These are phyloP conservation scores for Phacellophora camtschatica DNA, from an alignment of 30 jellyfish, hydroid and myxozoan genomes.

Conservation along the genomic window DNA sequence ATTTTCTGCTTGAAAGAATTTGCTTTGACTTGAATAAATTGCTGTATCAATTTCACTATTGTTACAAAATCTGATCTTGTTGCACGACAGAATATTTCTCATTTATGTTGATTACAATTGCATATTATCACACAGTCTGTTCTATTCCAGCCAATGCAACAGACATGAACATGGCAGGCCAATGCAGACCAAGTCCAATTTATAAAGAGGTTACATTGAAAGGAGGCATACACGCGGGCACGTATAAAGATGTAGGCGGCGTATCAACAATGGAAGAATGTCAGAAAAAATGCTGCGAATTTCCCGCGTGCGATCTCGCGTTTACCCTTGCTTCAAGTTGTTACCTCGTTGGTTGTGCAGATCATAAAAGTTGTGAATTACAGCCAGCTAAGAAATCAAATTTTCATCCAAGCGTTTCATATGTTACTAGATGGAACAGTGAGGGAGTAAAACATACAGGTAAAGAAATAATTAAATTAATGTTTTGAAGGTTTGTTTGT, in stretches of 20 bases:
- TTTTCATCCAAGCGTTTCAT: conserved; percentile 91
- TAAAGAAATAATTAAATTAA: too few relatives aligned
- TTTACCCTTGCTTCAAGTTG: conserved; percentile 95
- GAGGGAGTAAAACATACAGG: conserved; percentile 99
- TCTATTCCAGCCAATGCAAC: conserved; percentile 88
- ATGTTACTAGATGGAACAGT: conserved; percentile 96
- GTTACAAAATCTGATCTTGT: too few relatives aligned
- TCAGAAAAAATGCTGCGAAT: conserved; percentile 95
- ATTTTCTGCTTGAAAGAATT: too few relatives aligned
- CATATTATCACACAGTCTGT: too few relatives aligned
- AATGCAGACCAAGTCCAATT: conserved; percentile 83
- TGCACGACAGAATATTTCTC: too few relatives aligned
- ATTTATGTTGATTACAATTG: too few relatives aligned
- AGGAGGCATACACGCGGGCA: conserved; percentile 99
- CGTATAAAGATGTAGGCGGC: conserved; percentile 97
- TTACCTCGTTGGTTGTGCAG: conserved; percentile 92
- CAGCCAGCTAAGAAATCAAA: conserved; percentile 87
- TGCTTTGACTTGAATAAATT: too few relatives aligned
- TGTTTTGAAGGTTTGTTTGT: too few relatives aligned
- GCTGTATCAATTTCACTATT: too few relatives aligned
- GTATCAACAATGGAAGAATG: conserved; percentile 96
- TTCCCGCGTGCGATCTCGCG: conserved; percentile 97
- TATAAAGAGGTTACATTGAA: conserved; percentile 92
- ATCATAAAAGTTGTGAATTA: conserved; percentile 87
- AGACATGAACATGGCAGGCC: conserved; percentile 91